These are phyloP conservation scores for Bufotes viridis DNA, from an alignment of 2,797 vertebrate species.

Conservation along the genomic window DNA sequence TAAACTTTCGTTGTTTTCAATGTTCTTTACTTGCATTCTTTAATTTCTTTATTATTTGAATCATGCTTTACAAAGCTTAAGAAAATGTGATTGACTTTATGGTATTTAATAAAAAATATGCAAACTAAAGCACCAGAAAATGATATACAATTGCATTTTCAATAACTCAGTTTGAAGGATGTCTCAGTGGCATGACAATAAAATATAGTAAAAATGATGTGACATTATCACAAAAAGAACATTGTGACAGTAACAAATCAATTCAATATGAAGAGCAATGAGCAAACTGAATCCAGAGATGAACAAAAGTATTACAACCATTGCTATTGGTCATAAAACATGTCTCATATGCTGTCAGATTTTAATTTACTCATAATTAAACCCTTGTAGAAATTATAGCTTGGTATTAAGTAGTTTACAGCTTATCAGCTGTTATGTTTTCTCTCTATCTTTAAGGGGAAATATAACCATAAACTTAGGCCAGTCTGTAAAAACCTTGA, in stretches of 20 bases:
- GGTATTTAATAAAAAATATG: conserved; percentile 24
- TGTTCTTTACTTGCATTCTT: background rate
- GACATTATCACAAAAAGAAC: conserved; percentile 34
- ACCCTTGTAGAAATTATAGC: background rate
- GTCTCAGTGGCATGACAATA: conserved; percentile 31
- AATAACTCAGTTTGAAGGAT: conserved; percentile 28
- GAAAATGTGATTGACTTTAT: conserved; percentile 3
- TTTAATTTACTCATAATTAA: conserved; percentile 6
- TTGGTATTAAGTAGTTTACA: background rate
- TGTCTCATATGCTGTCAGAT: background rate
- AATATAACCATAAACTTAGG: background rate
- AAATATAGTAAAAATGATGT: conserved; percentile 30
- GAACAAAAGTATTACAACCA: background rate
- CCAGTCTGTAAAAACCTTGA: background rate
- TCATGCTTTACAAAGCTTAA: background rate
- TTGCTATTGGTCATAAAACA: conserved; percentile 5
- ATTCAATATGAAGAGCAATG: conserved; percentile 24
- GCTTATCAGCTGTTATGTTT: background rate
- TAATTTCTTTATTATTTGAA: background rate
- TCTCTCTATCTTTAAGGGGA: background rate
- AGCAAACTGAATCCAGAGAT: background rate
- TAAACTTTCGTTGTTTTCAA: background rate
- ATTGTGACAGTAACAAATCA: conserved; percentile 35
- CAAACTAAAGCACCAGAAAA: conserved; percentile 27
- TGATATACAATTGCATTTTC: background rate